Base-by-base conservation (phyloP, 2,888 invertebrate genomes). In the Aethes cnicana region DNA sequence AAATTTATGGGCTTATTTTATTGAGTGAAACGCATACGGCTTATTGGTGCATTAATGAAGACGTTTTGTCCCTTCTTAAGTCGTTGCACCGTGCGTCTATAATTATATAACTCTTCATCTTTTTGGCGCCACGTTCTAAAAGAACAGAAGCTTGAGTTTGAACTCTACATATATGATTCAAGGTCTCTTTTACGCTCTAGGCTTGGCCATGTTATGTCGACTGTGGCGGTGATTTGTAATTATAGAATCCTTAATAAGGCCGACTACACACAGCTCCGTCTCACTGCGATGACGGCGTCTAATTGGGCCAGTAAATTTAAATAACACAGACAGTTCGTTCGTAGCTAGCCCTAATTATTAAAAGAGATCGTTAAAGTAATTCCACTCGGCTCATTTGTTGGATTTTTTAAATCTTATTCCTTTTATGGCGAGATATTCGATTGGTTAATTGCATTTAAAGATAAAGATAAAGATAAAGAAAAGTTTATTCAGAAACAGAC, bases 251-350 rank as follows among this genome's bases (percentile, higher is more conserved):
- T 83, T 86, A 84, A 85, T 86, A 87, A 86, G 84, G 85, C 82
- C 75, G 81, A 79, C 80, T 81, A 69, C 82, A 74, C 74, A 80
- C 78, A 76, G 78, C 73, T 81, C 80, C 71, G 81, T 84, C 81
- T 82, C 85, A 83, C 74, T 62, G 67, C 70, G 84, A 85, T 84
- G 87, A 87, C 83, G 83, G 84, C 84, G 72, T 79, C 87, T 89
- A 89, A 89, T 89, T 89, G 86, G 88, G 71, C 76, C 81, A 76
- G 85, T 89, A 88, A 89, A 88, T 89, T 87, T 83, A 85, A 87
- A 86, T 87, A 86, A 85, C 78, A 81, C 86, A 85, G 87, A 86
- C 87, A 85, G 79, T 83, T 81, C 73, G 77, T 83, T 81, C 86
- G 80, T 77, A 76, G 76, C 78, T 72, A 62, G 74, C 69, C 76